These are phyloP conservation scores for Hemicordylus capensis DNA, from an alignment of 2,113 vertebrate species.

Conservation along the genomic window DNA sequence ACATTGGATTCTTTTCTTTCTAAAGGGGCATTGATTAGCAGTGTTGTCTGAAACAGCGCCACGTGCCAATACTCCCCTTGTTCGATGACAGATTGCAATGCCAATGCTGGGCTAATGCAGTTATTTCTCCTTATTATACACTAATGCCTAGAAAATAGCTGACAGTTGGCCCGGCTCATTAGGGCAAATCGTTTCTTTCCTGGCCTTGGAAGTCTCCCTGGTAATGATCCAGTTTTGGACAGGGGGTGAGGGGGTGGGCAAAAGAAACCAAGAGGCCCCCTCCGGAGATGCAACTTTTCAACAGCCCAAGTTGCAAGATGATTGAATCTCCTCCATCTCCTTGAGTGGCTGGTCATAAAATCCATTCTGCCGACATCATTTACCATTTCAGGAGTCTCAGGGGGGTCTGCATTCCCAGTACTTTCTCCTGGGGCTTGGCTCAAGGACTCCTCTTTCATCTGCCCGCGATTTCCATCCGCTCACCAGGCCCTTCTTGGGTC, in stretches of 20 bases:
- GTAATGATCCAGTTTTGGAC: not conserved
- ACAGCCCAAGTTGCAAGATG: no score
- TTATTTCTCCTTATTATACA: slow-evolving; percentile 54
- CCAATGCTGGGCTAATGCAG: slow-evolving; percentile 20
- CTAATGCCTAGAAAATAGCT: slow-evolving; percentile 49
- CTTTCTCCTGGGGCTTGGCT: not conserved
- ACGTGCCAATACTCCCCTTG: slow-evolving; percentile 48
- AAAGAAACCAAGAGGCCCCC: not conserved
- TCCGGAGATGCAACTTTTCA: not conserved
- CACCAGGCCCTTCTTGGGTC: not conserved
- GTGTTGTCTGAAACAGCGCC: slow-evolving; percentile 56
- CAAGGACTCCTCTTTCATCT: not conserved
- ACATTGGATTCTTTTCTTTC: not conserved
- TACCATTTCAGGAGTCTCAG: not conserved
- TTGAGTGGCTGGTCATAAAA: not conserved
- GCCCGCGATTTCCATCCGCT: not conserved
- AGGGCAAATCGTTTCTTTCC: slow-evolving; percentile 39
- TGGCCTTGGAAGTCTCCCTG: not conserved
- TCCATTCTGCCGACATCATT: not conserved
- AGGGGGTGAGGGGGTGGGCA: not conserved
- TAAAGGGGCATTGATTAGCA: slow-evolving; percentile 50
- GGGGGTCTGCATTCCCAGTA: not conserved
- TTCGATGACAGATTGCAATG: slow-evolving; percentile 47
- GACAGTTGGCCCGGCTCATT: slow-evolving; percentile 49
- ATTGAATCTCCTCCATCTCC: not conserved